Conservation (phyloP, 2,113 vertebrate genomes). For the Bubo bubo region DNA sequence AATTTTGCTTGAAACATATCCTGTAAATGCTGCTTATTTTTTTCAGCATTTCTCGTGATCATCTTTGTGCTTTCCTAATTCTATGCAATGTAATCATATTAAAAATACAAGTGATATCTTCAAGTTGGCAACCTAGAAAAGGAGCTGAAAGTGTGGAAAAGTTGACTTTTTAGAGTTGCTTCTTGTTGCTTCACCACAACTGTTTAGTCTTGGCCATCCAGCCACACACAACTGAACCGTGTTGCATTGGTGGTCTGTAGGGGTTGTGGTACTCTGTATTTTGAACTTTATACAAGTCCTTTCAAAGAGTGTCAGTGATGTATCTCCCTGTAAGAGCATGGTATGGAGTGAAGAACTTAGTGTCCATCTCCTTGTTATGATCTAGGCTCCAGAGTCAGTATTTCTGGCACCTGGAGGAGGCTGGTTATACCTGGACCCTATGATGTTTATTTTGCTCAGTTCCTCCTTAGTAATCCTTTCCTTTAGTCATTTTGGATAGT, state of each 20-base stretch:
- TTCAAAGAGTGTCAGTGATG: background rate
- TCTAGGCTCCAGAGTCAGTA: background rate
- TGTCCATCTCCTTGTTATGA: background rate
- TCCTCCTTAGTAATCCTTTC: background rate
- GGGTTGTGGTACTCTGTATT: background rate
- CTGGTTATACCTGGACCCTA: background rate
- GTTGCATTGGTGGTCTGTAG: background rate
- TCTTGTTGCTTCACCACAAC: background rate
- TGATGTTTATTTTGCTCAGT: background rate
- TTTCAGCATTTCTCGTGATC: background rate
- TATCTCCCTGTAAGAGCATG: background rate
- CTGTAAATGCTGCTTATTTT: background rate
- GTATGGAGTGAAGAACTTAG: background rate
- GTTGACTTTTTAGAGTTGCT: background rate
- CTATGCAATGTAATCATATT: background rate
- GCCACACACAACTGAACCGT: background rate
- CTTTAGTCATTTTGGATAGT: background rate
- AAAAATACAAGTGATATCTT: background rate
- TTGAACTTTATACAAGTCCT: background rate
- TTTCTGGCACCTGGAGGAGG: background rate
- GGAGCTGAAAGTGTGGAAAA: background rate
- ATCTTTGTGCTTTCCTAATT: background rate
- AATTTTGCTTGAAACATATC: background rate
- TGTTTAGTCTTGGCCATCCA: no score
- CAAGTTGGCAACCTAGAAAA: background rate